Conservation (phyloP, 2,113 vertebrate species). For the Phrynosoma platyrhinos region DNA sequence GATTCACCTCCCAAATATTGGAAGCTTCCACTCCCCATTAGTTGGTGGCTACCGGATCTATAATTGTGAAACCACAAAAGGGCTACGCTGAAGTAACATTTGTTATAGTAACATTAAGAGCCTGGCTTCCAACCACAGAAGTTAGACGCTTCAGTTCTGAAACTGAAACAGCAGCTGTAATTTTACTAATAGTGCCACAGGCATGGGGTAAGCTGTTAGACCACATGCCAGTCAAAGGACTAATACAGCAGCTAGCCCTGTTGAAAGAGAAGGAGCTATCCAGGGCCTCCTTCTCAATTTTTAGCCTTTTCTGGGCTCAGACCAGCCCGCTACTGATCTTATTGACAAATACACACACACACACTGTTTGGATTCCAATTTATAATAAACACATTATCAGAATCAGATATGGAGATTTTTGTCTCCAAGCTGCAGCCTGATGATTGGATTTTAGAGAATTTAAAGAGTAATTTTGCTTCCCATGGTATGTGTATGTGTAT, state of each 20-base stretch:
- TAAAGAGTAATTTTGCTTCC: background rate
- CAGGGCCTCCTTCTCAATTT: conserved; percentile 43
- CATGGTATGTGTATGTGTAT: background rate
- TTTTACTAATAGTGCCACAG: conserved; percentile 74
- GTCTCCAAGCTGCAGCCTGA: background rate
- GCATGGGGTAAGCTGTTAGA: conserved; percentile 69
- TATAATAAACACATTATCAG: background rate
- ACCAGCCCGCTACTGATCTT: conserved; percentile 18
- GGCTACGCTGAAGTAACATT: conserved; percentile 80
- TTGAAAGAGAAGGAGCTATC: conserved; percentile 48
- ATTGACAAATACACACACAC: background rate
- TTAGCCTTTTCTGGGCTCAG: conserved; percentile 34
- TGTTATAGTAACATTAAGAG: conserved; percentile 80
- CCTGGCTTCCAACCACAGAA: conserved; percentile 77
- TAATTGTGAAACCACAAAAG: conserved; percentile 84
- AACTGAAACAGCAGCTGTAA: conserved; percentile 68
- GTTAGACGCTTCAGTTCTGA: conserved; percentile 66
- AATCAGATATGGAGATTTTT: background rate
- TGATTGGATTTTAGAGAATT: background rate
- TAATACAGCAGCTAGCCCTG: conserved; percentile 56
- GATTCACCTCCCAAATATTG: conserved; percentile 81
- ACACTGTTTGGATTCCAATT: conserved; percentile 2
- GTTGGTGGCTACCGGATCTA: conserved; percentile 79
- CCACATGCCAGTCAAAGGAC: conserved; percentile 72
- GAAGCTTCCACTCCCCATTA: conserved; percentile 79